Percentiles rank a stretch among this genome's conserved stretches.
These are phyloP conservation scores for Elanus axillaris DNA, from an alignment of 2,113 vertebrate species.

Conservation along the genomic window DNA sequence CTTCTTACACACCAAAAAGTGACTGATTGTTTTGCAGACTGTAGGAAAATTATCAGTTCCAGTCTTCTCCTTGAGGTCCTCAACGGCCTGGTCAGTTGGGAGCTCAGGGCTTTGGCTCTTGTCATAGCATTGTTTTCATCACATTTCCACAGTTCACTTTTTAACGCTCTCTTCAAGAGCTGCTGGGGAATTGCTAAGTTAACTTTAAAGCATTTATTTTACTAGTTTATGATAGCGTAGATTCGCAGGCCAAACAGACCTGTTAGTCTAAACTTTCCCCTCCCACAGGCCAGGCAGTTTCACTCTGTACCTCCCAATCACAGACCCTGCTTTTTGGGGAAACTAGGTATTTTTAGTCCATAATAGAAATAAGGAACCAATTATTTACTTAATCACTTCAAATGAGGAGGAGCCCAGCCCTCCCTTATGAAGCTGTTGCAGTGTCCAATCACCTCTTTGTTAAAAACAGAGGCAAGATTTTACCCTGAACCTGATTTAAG, in stretches of 20 bases:
- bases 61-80: background rate
- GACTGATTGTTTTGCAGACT: background rate
- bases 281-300: background rate
- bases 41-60: background rate
- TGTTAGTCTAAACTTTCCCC: background rate
- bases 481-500: background rate
- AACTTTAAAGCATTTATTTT: background rate
- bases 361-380: background rate
- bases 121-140: background rate
- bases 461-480: background rate
- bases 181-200: background rate
- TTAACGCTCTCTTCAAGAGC: background rate
- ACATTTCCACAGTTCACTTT: background rate
- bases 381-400: background rate
- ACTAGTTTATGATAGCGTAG: background rate
- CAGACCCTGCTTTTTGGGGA: background rate
- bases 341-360: background rate
- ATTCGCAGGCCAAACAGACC: background rate
- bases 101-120: background rate
- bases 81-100: background rate
- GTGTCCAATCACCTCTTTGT: background rate
- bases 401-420: background rate
- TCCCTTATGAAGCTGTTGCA: background rate
- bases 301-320: accelerated
- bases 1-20: background rate